A percentile compares a stretch with the other conserved stretches of the same genome.
These are phyloP conservation scores for Oikopleura vanhoeffeni DNA, from an alignment of 23 tunicate species.

Conservation along the genomic window DNA sequence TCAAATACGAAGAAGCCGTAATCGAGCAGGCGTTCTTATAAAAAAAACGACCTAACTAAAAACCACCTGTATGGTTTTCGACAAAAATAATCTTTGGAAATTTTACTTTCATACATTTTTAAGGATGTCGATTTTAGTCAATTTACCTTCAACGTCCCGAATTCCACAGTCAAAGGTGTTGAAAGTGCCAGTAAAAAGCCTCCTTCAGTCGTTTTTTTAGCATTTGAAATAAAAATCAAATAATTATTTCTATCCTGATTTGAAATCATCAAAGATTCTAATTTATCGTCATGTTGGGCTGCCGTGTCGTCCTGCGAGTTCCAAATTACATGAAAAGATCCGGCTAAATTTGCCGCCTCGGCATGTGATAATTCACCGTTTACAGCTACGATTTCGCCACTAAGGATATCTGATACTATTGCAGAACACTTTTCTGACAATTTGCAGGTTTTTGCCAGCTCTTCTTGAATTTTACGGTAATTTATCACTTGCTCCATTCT, in stretches of 20 bases:
- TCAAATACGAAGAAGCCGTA: too few species aligned
- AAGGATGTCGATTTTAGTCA: background rate
- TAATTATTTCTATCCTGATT: background rate
- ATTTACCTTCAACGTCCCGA: constrained; percentile 1
- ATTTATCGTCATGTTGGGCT: background rate
- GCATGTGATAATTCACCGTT: background rate
- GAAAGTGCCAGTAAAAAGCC: background rate
- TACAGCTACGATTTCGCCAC: background rate
- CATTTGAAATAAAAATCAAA: background rate
- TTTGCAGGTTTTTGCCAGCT: background rate
- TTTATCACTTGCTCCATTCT: constrained; percentile 2
- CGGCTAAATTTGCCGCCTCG: background rate
- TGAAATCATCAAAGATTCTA: background rate
- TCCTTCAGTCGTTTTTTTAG: background rate
- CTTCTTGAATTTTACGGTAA: background rate
- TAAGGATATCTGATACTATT: background rate
- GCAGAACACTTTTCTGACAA: background rate
- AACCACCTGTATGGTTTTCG: too few species aligned
- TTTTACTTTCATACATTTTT: too few species aligned
- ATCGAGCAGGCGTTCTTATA: too few species aligned
- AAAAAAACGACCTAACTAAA: too few species aligned
- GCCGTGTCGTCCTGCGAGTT: background rate
- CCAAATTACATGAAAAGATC: background rate
- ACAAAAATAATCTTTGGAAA: too few species aligned
- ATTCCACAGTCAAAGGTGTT: background rate